Conservation (phyloP, 2,113 vertebrate species). For the Boleophthalmus pectinirostris region DNA sequence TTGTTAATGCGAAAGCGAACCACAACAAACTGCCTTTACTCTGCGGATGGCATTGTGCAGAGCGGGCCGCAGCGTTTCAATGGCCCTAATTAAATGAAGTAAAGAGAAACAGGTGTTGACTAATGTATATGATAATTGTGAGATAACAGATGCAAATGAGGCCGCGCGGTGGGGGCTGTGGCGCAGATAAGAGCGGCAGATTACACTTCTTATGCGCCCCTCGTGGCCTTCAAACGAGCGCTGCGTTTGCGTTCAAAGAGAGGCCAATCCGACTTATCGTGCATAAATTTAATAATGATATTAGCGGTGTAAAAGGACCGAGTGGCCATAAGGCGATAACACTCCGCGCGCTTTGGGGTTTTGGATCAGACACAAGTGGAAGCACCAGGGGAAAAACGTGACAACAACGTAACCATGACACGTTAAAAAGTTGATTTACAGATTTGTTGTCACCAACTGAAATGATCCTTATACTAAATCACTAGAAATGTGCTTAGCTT, state of each 20-base stretch:
- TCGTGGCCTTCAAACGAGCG: constrained; percentile 46
- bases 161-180: constrained; percentile 32
- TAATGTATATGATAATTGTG: constrained; percentile 83
- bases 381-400: not conserved
- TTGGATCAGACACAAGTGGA: not conserved
- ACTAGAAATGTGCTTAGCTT: not conserved
- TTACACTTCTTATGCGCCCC: constrained; percentile 68
- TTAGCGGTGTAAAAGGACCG: constrained; percentile 14
- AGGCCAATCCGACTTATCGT: constrained; percentile 25
- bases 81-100: constrained; percentile 73
- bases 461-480: not conserved
- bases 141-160: constrained; percentile 79
- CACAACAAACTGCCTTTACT: constrained; percentile 52
- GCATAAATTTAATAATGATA: constrained; percentile 42
- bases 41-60: constrained; percentile 57
- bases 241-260: constrained; percentile 44
- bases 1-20: constrained; percentile 44
- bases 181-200: constrained; percentile 66
- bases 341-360: not conserved
- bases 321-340: not conserved
- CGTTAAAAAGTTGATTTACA: not conserved
- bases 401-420: not conserved
- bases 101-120: constrained; percentile 81
- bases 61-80: constrained; percentile 48
- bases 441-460: not conserved